These are phyloP conservation scores for Dipodomys spectabilis DNA, from an alignment of 2,113 vertebrate genomes.

Conservation along the genomic window DNA sequence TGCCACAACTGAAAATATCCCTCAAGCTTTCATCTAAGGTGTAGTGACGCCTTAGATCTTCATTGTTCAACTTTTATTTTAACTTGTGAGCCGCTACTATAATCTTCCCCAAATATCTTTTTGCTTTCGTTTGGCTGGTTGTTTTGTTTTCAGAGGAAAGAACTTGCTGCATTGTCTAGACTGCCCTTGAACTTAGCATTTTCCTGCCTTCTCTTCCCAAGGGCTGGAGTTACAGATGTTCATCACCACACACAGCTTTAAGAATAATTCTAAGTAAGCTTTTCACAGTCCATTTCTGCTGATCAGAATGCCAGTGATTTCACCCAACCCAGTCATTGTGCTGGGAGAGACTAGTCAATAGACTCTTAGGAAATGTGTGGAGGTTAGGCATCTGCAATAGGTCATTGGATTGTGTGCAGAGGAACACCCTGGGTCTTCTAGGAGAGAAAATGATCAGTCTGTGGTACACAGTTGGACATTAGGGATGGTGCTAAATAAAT, in stretches of 20 bases:
- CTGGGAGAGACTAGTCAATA: not conserved
- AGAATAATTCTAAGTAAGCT: not conserved
- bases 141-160: too few relatives aligned
- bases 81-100: not conserved
- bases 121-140: too few relatives aligned
- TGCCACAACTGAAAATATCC: not conserved
- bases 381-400: not conserved
- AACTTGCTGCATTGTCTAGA: too few relatives aligned
- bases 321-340: not conserved
- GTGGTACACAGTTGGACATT: not conserved
- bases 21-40: not conserved
- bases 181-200: too few relatives aligned
- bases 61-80: not conserved
- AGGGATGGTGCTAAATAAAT: not conserved
- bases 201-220: too few relatives aligned
- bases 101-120: not conserved
- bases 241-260: too few relatives aligned
- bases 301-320: not conserved
- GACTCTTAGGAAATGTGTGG: not conserved
- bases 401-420: not conserved
- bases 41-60: not conserved
- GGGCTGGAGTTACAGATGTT: too few relatives aligned
- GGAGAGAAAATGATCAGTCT: not conserved
- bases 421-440: not conserved
- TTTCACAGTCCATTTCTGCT: slow-evolving; percentile 6